Conservation (phyloP, 2,113 vertebrate genomes). For the Chaetops frenatus region DNA sequence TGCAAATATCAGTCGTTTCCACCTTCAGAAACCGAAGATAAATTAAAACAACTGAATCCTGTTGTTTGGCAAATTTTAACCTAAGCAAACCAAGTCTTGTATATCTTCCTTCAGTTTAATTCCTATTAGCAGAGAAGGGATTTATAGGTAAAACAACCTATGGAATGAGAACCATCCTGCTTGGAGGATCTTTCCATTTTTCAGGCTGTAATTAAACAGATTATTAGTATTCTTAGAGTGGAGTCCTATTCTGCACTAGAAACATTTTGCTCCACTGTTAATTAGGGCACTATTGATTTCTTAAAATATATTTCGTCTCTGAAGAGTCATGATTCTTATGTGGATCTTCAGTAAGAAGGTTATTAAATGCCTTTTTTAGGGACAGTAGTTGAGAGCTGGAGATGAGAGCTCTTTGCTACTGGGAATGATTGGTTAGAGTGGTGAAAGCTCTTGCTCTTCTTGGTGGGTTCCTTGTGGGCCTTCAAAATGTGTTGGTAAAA, state of each 20-base stretch:
- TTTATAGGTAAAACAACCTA: not conserved
- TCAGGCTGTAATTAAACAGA: not conserved
- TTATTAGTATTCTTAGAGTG: not conserved
- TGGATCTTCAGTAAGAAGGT: not conserved
- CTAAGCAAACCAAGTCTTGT: not conserved
- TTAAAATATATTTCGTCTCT: not conserved
- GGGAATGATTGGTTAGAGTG: no score
- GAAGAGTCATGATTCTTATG: not conserved
- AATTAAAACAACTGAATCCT: not conserved
- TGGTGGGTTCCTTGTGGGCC: not conserved
- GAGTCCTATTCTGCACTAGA: not conserved
- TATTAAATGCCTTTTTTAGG: not conserved
- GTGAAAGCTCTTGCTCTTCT: not conserved
- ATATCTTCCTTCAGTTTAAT: not conserved
- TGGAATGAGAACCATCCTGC: not conserved
- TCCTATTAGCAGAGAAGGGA: not conserved
- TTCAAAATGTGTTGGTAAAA: not conserved
- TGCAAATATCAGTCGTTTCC: not conserved
- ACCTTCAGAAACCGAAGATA: not conserved
- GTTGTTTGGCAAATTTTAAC: not conserved
- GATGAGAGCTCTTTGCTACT: not conserved
- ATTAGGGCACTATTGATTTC: not conserved
- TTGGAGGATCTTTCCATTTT: not conserved
- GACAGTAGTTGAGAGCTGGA: not conserved
- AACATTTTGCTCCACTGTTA: not conserved